Conservation (phyloP, 2,797 vertebrate genomes). For the Scolopax rusticola region DNA sequence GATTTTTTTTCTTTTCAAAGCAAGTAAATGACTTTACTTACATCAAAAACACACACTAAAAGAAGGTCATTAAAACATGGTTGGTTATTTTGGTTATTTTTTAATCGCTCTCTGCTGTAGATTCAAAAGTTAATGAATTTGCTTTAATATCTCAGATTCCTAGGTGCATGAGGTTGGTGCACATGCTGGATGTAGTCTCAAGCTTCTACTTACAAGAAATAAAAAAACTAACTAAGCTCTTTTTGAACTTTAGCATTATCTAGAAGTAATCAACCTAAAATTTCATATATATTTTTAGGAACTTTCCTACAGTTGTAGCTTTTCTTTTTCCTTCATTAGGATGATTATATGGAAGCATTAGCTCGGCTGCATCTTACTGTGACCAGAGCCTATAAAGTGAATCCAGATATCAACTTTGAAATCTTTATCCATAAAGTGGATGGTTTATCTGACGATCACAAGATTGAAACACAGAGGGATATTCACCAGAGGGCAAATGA, state of each 20-base stretch:
- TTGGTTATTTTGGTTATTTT: not conserved
- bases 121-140: not conserved
- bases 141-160: not conserved
- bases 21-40: not conserved
- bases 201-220: not conserved
- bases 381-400: conserved; percentile 93
- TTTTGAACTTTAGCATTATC: not conserved
- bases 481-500: conserved; percentile 93
- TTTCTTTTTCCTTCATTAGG: conserved; percentile 78
- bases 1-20: not conserved
- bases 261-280: not conserved
- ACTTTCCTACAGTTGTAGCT: not conserved
- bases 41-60: not conserved
- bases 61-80: not conserved
- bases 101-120: not conserved
- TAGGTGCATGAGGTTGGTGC: not conserved
- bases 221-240: not conserved
- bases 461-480: conserved; percentile 94
- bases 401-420: conserved; percentile 95
- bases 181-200: not conserved
- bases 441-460: conserved; percentile 93
- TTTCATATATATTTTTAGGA: not conserved
- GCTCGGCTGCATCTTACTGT: conserved; percentile 92
- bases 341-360: conserved; percentile 94
- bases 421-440: conserved; percentile 98